Evolutionary conservation across 1,140 invertebrate species (phyloP).

Genomic region (Oryzaephilus surinamensis): DNA sequence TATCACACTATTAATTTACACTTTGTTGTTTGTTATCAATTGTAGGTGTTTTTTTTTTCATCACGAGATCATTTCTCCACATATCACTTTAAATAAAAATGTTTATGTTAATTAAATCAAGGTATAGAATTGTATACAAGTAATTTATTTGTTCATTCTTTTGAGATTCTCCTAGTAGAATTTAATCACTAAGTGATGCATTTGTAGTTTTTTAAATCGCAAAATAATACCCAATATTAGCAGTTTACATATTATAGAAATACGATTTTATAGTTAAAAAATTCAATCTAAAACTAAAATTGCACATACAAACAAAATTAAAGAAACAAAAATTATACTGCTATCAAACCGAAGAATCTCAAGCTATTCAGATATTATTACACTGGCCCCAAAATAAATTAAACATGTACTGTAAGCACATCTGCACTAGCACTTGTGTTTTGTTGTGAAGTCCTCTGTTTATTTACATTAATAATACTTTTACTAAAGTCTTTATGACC

Average conservation of each 20-base stretch:
- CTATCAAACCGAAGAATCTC: too few relatives aligned
- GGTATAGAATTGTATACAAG: too few relatives aligned
- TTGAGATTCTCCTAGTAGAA: background rate
- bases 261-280: too few relatives aligned
- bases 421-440: slow-evolving; percentile 21
- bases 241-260: too few relatives aligned
- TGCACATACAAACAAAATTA: slow-evolving; percentile 20
- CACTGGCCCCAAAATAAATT: slow-evolving; percentile 21
- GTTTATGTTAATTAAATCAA: too few relatives aligned
- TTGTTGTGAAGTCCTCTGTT: slow-evolving; percentile 33
- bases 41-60: slow-evolving; percentile 24
- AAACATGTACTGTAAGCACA: slow-evolving; percentile 35
- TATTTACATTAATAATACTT: slow-evolving; percentile 47
- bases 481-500: slow-evolving; percentile 69
- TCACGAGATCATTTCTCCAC: slow-evolving; percentile 31
- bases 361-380: slow-evolving; percentile 12
- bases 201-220: slow-evolving; percentile 1
- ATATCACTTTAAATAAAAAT: slow-evolving; percentile 19
- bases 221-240: slow-evolving; percentile 5
- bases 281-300: slow-evolving; percentile 21
- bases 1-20: slow-evolving; percentile 35
- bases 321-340: too few relatives aligned
- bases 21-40: slow-evolving; percentile 27
- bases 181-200: slow-evolving; percentile 1
- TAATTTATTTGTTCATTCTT: too few relatives aligned